phyloP scores from a whole-genome alignment of 2,797 vertebrate genomes.

The Dipus sagitta region DNA sequence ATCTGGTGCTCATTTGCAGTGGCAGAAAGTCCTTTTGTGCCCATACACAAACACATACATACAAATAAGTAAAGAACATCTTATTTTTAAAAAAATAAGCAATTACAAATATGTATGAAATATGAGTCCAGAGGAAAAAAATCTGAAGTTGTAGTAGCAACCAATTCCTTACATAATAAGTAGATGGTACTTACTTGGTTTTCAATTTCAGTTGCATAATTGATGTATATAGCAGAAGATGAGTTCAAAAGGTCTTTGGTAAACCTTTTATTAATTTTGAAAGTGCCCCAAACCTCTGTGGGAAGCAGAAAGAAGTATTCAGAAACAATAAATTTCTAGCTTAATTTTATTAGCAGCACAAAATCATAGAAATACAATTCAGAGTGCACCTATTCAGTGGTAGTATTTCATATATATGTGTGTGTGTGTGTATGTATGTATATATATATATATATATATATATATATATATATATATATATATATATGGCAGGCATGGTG shows the following conservation, averaged over 20 bases:
- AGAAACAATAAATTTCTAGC: constrained; percentile 11
- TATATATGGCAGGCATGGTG: too few relatives aligned
- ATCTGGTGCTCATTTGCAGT: too few relatives aligned
- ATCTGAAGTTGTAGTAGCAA: not conserved
- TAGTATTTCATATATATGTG: too few relatives aligned
- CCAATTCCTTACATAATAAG: not conserved
- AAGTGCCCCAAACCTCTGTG: constrained; percentile 81
- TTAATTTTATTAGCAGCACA: constrained; percentile 43
- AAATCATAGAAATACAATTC: constrained; percentile 30
- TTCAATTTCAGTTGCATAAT: constrained; percentile 70
- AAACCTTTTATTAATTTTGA: constrained; percentile 75
- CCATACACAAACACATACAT: not conserved
- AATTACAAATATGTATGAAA: constrained; percentile 2
- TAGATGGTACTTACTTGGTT: constrained; percentile 71
- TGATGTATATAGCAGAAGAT: constrained; percentile 66
- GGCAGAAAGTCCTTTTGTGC: too few relatives aligned
- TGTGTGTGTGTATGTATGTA: too few relatives aligned
- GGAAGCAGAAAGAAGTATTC: constrained; percentile 41
- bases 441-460: too few relatives aligned
- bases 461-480: too few relatives aligned
- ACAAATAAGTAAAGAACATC: too few relatives aligned
- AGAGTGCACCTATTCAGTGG: not conserved
- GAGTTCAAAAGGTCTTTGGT: constrained; percentile 75
- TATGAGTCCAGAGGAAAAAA: not conserved
- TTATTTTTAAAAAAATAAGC: not conserved